Base-by-base conservation (phyloP, 1,140 invertebrate species). In the Cotesia chilonis region DNA sequence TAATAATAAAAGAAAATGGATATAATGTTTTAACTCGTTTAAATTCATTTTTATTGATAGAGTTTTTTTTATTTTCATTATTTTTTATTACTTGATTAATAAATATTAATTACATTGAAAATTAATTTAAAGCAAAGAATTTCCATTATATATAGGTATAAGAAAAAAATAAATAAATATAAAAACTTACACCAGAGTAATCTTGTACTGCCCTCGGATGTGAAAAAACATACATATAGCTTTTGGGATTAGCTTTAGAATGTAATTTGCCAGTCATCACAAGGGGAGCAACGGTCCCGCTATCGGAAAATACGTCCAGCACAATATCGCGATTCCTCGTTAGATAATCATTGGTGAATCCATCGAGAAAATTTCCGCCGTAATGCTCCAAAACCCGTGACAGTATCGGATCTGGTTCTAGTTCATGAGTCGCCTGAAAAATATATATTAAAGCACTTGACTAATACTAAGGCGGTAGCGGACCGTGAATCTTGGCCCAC, bases 161-260 rank as follows among this genome's bases (percentile, higher is more conserved):
- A 17, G 0, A 17, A 17, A 17, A 17, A 17, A 17, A 17, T 17
- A n/a, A 14, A 52, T 17, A 38, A 38, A 52, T 47, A 52, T 9
- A 59, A 54, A 9, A 66, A 84, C 83, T 84, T 79, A 85, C 84
- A 14, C 76, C 79, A 9, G 77, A 77, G 52, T 82, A 83, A 68
- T 86, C 83, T 68, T 83, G 79, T 75, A 84, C 81, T 28, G 81
- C 81, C 78, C 81, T 84, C 35, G 77, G 79, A 78, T 98, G 94
- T 54, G 91, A 90, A 81, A 96, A 97, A 35, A 96, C 93, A 81
- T 96, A 97, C 89, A 97, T 95, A 83, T 94, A 97, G 65, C 92
- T 92, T 75, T 91, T 90, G 0, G 89, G 88, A 84, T 94, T 93
- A n/a, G 91, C 88, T 73, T 89, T 88, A 6, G 92, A 90, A 81